Evolutionary conservation across 2,888 invertebrate genomes (phyloP).

Genomic region (Drosophila neutralis): DNA sequence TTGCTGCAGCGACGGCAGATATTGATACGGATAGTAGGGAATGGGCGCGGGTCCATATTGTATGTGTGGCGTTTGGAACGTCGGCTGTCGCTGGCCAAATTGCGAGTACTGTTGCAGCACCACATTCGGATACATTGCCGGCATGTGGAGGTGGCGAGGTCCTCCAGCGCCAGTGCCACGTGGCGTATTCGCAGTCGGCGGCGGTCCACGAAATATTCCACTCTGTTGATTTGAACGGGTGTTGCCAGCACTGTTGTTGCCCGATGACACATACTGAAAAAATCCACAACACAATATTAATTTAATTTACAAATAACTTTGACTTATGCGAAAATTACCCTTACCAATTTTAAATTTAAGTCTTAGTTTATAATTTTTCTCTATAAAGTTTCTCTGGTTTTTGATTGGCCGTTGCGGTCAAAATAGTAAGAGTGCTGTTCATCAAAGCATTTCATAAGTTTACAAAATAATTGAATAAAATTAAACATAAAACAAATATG

Average conservation of each 20-base stretch:
- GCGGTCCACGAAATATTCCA: conserved; percentile 78
- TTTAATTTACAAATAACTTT: conserved; percentile 1
- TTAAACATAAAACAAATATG: background rate
- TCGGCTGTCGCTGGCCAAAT: conserved; percentile 74
- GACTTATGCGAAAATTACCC: background rate
- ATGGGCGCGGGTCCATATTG: conserved; percentile 73
- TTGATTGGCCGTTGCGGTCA: background rate
- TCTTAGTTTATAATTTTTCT: background rate
- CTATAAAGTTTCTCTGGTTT: background rate
- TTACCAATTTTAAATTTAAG: background rate
- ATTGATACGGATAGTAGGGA: conserved; percentile 67
- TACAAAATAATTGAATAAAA: background rate
- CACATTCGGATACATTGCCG: conserved; percentile 80
- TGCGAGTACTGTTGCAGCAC: conserved; percentile 76
- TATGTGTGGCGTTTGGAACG: conserved; percentile 73
- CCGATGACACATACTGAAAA: conserved; percentile 79
- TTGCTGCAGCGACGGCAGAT: conserved; percentile 63
- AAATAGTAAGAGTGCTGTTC: background rate
- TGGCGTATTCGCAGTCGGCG: conserved; percentile 68
- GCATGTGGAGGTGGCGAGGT: conserved; percentile 76
- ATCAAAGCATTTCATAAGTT: background rate
- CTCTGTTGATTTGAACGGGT: conserved; percentile 78
- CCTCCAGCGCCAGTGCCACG: conserved; percentile 48
- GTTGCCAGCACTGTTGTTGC: conserved; percentile 77
- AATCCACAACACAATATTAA: conserved; percentile 7